phyloP scores from a whole-genome alignment of 2,797 vertebrate species.

The Tamandua tetradactyla region DNA sequence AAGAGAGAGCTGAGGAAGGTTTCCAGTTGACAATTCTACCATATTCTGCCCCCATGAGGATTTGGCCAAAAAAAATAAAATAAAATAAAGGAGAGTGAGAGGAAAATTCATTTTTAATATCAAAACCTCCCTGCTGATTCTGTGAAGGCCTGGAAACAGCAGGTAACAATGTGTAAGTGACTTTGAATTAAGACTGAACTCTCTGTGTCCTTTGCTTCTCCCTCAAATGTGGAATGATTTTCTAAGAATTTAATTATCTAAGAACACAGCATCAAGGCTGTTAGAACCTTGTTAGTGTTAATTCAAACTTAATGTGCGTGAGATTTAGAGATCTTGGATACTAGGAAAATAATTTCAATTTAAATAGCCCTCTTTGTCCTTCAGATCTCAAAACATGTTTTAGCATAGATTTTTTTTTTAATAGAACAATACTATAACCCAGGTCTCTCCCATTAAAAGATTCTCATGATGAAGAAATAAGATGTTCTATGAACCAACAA shows the following conservation, averaged over 20 bases:
- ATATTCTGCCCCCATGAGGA: background rate
- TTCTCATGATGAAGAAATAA: conserved; percentile 47
- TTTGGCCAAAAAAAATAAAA: background rate
- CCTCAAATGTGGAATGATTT: conserved; percentile 78
- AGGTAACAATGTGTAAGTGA: conserved; percentile 77
- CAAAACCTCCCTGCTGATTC: conserved; percentile 73
- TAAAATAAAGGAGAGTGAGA: background rate
- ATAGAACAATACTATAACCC: conserved; percentile 57
- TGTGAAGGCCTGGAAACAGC: conserved; percentile 70
- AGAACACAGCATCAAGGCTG: conserved; percentile 79
- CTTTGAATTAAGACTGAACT: conserved; percentile 81
- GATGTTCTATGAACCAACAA: conserved; percentile 46
- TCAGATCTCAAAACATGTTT: conserved; percentile 77
- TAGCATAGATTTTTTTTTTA: conserved; percentile 54
- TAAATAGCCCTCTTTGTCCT: conserved; percentile 77
- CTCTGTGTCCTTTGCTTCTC: conserved; percentile 72
- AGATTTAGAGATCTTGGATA: conserved; percentile 79
- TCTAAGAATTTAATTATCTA: conserved; percentile 80
- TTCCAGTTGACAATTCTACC: background rate
- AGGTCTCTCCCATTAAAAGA: conserved; percentile 44
- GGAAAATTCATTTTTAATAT: conserved; percentile 68
- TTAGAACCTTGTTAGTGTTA: conserved; percentile 80
- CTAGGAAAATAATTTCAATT: conserved; percentile 78
- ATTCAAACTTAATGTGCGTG: conserved; percentile 80
- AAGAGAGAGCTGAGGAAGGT: background rate